These are phyloP conservation scores for Diarsia brunnea DNA, from an alignment of 2,888 invertebrate species.

Conservation along the genomic window DNA sequence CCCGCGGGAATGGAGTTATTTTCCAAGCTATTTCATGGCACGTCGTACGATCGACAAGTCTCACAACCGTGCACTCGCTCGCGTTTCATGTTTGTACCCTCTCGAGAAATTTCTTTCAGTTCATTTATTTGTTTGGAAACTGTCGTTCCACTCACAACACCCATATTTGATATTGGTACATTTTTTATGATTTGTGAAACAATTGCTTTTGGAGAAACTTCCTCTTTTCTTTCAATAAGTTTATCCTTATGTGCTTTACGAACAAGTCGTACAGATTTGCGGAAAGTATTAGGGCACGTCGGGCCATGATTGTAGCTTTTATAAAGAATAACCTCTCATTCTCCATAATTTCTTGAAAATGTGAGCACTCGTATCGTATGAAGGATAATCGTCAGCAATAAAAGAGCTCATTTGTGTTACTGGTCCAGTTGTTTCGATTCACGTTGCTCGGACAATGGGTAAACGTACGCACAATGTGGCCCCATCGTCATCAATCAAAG, in stretches of 20 bases:
- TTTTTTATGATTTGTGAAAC: conserved; percentile 76
- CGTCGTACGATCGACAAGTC: conserved; percentile 78
- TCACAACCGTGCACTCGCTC: conserved; percentile 74
- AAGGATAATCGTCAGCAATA: conserved; percentile 79
- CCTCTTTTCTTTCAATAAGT: conserved; percentile 52
- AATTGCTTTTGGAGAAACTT: conserved; percentile 63
- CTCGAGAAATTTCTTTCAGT: conserved; percentile 88
- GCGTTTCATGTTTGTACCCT: conserved; percentile 83
- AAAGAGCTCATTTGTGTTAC: conserved; percentile 80
- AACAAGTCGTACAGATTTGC: conserved; percentile 23
- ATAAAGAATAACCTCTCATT: conserved; percentile 21
- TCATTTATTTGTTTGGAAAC: conserved; percentile 87
- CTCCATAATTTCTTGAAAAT: conserved; percentile 61
- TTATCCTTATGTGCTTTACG: conserved; percentile 31
- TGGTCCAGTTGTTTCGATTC: conserved; percentile 86
- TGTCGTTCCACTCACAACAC: conserved; percentile 80
- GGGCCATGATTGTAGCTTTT: background rate
- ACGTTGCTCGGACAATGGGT: conserved; percentile 85
- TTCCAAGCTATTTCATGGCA: conserved; percentile 88
- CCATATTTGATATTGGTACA: conserved; percentile 74
- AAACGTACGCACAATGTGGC: conserved; percentile 81
- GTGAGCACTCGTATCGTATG: conserved; percentile 67
- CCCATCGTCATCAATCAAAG: conserved; percentile 87
- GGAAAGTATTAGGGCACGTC: conserved; percentile 11
- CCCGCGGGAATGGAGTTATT: conserved; percentile 88